Evolutionary conservation across 2,113 vertebrate species (phyloP), one percentile per base, ranked within the genome.

Genomic region (Elephas maximus): DNA sequence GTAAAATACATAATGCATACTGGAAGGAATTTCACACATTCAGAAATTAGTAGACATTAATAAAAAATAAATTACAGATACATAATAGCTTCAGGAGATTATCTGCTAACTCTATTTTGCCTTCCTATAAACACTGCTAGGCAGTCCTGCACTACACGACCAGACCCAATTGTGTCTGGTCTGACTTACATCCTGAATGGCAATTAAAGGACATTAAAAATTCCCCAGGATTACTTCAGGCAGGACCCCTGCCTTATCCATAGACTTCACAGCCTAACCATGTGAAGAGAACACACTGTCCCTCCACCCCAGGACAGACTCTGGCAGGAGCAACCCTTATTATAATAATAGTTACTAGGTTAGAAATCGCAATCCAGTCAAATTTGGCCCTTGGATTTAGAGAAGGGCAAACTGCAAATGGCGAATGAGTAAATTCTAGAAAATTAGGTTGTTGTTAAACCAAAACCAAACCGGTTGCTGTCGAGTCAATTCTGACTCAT

Each of bases 121-220:
- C 76, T 88, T 94, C 93, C 90, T 90, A 95, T 60, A 95, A 96
- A 92, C 73, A 97, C 53, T 41, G 51, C n/a, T 71, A 90, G 33
- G 90, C 77, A 97, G 48, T 90, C 92, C 79, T 95, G 62, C 96
- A 93, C 73, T 78, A 53, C 28, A 44, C 93, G 67, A 94, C 80
- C 92, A 98, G 97, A 97, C 79, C 80, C 94, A 94, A 67, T 60
- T 93, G 96, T 93, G 95, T 98, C 96, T 97, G 90, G 96, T 98
- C 97, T 97, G 92, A 94, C 92, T 97, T 96, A 97, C 95, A 98
- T 97, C 95, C 97, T 97, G 95, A 96, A 88, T 83, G 93, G 98
- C 90, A 97, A 97, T 98, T 96, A 97, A 96, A 97, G 88, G 95
- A 98, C 97, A 97, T 98, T 98, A 97, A 97, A 98, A 97, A 97